Evolutionary conservation across 1,140 invertebrate genomes (phyloP).

Genomic region (Anoplophora glabripennis): DNA sequence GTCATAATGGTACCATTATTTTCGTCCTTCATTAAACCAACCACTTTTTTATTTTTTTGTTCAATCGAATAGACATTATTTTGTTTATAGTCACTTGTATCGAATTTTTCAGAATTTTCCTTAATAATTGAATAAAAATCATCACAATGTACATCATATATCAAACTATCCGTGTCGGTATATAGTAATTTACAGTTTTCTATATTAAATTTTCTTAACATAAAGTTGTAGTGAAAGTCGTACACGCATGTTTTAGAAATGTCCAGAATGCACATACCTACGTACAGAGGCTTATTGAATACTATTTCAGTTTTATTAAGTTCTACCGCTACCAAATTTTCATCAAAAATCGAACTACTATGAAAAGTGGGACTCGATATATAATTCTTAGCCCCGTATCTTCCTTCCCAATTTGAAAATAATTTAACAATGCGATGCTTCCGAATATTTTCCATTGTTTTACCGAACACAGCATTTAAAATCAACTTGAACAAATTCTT

Average conservation of each 20-base stretch:
- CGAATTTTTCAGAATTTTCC: not conserved
- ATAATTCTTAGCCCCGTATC: too few relatives aligned
- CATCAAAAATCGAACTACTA: slow-evolving; percentile 42
- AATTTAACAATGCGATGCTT: too few relatives aligned
- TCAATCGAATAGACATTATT: too few relatives aligned
- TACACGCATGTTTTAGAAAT: slow-evolving; percentile 40
- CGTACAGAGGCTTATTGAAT: slow-evolving; percentile 45
- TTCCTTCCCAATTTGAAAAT: too few relatives aligned
- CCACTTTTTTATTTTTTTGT: too few relatives aligned
- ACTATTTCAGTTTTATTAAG: slow-evolving; percentile 35
- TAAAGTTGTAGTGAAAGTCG: slow-evolving; percentile 40
- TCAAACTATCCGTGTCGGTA: slow-evolving; percentile 48
- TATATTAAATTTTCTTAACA: slow-evolving; percentile 24
- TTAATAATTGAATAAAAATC: not conserved
- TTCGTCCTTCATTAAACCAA: too few relatives aligned
- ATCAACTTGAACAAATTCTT: slow-evolving; percentile 45
- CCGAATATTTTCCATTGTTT: too few relatives aligned
- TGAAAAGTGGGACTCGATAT: slow-evolving; percentile 18
- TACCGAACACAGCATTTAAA: too few relatives aligned
- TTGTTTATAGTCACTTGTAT: too few relatives aligned
- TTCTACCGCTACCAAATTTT: slow-evolving; percentile 43
- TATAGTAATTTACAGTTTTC: slow-evolving; percentile 39
- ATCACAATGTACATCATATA: slow-evolving; percentile 34
- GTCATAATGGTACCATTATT: too few relatives aligned
- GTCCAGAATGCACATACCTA: slow-evolving; percentile 39